These are phyloP conservation scores for Ametastegia equiseti DNA, from an alignment of 2,888 invertebrate species.

Conservation along the genomic window DNA sequence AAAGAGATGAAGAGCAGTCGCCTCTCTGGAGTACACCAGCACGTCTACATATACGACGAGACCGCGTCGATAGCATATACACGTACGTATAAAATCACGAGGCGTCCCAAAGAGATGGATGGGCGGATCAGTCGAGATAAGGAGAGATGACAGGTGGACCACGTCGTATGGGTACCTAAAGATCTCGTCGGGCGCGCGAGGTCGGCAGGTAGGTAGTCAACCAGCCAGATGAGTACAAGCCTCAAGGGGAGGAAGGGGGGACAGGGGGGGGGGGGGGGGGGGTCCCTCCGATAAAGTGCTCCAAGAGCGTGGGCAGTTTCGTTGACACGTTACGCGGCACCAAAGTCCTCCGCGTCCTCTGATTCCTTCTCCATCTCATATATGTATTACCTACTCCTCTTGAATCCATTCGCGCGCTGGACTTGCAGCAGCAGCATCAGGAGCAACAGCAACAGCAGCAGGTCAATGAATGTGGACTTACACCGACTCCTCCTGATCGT, in stretches of 20 bases:
- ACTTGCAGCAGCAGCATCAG: no score
- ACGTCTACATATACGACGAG: no score
- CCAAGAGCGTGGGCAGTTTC: slow-evolving; percentile 54
- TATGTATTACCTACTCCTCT: slow-evolving; percentile 52
- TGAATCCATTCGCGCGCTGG: slow-evolving; percentile 56
- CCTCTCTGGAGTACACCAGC: slow-evolving; percentile 5
- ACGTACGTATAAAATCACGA: slow-evolving; percentile 24
- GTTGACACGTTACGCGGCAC: slow-evolving; percentile 53
- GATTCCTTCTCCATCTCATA: slow-evolving; percentile 54
- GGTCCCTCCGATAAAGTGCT: slow-evolving; percentile 62
- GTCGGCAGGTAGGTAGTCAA: slow-evolving; percentile 23
- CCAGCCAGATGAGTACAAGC: slow-evolving; percentile 46
- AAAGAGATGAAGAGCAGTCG: background rate
- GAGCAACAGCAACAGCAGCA: no score
- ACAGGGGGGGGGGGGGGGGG: slow-evolving; percentile 63
- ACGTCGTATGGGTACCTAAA: background rate
- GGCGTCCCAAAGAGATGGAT: slow-evolving; percentile 61
- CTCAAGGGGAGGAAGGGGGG: no score
- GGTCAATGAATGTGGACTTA: slow-evolving; percentile 31
- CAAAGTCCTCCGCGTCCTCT: slow-evolving; percentile 28
- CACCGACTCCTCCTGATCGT: background rate
- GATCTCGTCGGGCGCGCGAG: slow-evolving; percentile 28
- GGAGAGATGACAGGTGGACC: slow-evolving; percentile 64
- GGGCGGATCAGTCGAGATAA: slow-evolving; percentile 68
- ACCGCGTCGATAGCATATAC: no score